Evolutionary conservation across 2,888 invertebrate genomes (phyloP).

Genomic region (Cotesia congregata): DNA sequence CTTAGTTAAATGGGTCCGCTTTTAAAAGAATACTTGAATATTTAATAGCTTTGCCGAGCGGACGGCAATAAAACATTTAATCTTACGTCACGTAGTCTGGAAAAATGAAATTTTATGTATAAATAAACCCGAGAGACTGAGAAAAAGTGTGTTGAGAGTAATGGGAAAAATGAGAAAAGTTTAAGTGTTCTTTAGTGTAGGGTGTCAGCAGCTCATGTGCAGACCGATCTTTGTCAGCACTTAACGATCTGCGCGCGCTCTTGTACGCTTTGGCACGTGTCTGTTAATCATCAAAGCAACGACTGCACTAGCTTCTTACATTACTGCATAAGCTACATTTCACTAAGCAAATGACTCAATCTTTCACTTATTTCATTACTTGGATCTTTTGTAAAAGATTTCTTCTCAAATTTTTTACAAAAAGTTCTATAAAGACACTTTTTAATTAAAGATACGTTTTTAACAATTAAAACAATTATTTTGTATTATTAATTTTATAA

Average conservation of each 20-base stretch:
- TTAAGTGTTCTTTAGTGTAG: conserved; percentile 3
- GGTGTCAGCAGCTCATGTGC: conserved; percentile 9
- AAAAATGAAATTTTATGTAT: background rate
- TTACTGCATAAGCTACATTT: conserved; percentile 2
- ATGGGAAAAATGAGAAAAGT: conserved; percentile 19
- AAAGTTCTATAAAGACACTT: no score
- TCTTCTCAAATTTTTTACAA: background rate
- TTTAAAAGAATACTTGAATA: no score
- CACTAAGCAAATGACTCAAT: background rate
- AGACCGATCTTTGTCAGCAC: conserved; percentile 32
- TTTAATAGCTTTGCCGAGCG: no score
- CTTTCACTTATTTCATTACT: background rate
- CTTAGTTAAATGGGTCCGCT: no score
- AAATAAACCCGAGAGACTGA: conserved; percentile 8
- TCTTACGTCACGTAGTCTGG: background rate
- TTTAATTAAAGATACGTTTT: no score
- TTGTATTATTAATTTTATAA: no score
- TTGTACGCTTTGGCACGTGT: conserved; percentile 36
- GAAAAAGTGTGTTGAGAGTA: conserved; percentile 19
- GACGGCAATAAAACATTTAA: no score
- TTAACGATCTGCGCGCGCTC: conserved; percentile 19
- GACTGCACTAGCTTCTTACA: conserved; percentile 21
- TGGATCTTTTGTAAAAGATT: background rate
- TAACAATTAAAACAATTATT: no score
- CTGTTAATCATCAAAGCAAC: conserved; percentile 38